A percentile compares a stretch with the other conserved stretches of the same genome.
These are phyloP conservation scores for Sceliomorpha sp. DNA, from an alignment of 2,888 invertebrate genomes.

Conservation along the genomic window DNA sequence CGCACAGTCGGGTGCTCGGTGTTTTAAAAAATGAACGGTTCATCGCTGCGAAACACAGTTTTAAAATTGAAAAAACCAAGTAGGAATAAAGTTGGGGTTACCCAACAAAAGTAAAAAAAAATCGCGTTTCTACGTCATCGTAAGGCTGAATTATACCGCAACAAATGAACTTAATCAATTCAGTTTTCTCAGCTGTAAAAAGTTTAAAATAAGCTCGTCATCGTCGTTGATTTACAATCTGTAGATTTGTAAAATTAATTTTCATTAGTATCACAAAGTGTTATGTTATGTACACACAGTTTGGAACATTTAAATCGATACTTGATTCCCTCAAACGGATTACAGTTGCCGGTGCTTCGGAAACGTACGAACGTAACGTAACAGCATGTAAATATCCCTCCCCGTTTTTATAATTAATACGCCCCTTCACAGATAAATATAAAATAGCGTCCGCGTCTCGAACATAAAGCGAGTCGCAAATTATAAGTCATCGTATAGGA, in stretches of 20 bases:
- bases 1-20: too few relatives aligned
- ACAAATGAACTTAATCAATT: too few relatives aligned
- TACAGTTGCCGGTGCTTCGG: background rate
- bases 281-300: constrained; percentile 45
- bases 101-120: too few relatives aligned
- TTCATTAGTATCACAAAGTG: constrained; percentile 51
- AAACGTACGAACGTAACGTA: background rate
- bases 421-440: background rate
- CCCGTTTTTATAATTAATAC: constrained; percentile 3
- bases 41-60: too few relatives aligned
- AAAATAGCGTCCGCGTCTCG: background rate
- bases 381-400: background rate
- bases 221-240: too few relatives aligned
- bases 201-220: too few relatives aligned
- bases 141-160: too few relatives aligned
- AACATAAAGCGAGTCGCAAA: constrained; percentile 6
- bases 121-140: too few relatives aligned
- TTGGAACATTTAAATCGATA: constrained; percentile 39
- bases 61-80: too few relatives aligned
- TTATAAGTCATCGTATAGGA: background rate
- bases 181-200: too few relatives aligned
- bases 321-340: constrained; percentile 7
- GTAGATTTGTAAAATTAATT: constrained; percentile 31
- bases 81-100: too few relatives aligned
- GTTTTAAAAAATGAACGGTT: too few relatives aligned